These are phyloP conservation scores for Cataglyphis livida DNA, from an alignment of 2,888 invertebrate genomes.

Conservation along the genomic window DNA sequence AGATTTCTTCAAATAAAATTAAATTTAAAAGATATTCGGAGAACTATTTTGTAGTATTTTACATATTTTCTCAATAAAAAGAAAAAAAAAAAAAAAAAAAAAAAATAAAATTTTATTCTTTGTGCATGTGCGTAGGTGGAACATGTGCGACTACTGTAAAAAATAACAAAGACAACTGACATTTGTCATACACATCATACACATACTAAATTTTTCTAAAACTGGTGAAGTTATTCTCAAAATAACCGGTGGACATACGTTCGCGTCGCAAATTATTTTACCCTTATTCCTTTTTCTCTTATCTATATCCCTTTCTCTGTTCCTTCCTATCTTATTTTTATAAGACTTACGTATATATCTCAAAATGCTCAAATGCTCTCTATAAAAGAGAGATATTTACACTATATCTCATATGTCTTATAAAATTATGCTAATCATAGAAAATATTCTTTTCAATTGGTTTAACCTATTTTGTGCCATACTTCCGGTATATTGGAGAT, in stretches of 20 bases:
- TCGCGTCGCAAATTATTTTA: constrained; percentile 18
- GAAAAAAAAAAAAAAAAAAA: background rate
- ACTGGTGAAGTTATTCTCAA: background rate
- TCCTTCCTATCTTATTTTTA: background rate
- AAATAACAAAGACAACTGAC: background rate
- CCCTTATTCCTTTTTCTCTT: background rate
- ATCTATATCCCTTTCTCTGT: background rate
- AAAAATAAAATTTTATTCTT: background rate
- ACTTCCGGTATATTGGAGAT: constrained; percentile 4
- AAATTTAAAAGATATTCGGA: background rate
- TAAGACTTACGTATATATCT: background rate
- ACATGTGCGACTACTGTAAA: background rate
- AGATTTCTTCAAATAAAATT: constrained; percentile 14
- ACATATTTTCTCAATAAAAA: background rate
- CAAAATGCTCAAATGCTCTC: constrained; percentile 1
- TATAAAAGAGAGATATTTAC: background rate
- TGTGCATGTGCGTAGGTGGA: background rate
- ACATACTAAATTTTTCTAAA: background rate
- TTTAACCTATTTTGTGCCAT: background rate
- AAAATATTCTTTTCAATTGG: constrained; percentile 2
- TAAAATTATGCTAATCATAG: too few relatives aligned
- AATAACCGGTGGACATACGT: constrained; percentile 28
- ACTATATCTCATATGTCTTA: too few relatives aligned
- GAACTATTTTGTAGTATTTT: background rate
- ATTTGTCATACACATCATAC: background rate